Evolutionary conservation across 2,888 invertebrate species (phyloP).

Genomic region (Chironomus tentans): DNA sequence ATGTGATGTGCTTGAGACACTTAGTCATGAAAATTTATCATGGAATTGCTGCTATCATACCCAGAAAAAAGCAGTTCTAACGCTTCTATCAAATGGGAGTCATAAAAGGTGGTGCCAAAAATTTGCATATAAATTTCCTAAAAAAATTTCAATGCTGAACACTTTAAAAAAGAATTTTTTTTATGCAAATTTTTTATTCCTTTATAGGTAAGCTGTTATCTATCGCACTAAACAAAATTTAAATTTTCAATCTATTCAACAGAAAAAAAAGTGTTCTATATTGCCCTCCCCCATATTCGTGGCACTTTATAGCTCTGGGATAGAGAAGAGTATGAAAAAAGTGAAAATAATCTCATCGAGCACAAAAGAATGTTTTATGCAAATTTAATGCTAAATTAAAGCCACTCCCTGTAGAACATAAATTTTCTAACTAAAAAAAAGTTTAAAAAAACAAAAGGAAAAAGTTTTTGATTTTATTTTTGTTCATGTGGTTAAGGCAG

Average conservation of each 20-base stretch:
- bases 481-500: neutral
- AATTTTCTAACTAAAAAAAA: neutral
- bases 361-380: constrained; percentile 23
- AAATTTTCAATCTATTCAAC: constrained; percentile 14
- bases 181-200: too few species aligned
- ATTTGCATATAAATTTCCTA: too few species aligned
- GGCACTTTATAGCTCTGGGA: too few species aligned
- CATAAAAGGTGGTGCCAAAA: too few species aligned
- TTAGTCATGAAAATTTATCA: neutral
- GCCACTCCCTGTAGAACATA: constrained; percentile 19
- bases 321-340: neutral
- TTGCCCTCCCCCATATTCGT: neutral
- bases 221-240: constrained; percentile 11
- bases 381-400: constrained; percentile 24
- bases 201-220: neutral
- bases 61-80: too few species aligned
- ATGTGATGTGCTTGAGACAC: neutral
- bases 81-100: too few species aligned
- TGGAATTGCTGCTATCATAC: too few species aligned
- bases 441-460: neutral
- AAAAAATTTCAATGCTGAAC: too few species aligned
- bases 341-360: constrained; percentile 1
- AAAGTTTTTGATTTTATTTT: neutral
- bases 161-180: too few species aligned
- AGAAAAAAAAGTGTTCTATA: neutral